Evolutionary conservation across 1,140 invertebrate species (phyloP), one percentile per base, ranked within the genome.

Genomic region (Phenacoccus solenopsis): DNA sequence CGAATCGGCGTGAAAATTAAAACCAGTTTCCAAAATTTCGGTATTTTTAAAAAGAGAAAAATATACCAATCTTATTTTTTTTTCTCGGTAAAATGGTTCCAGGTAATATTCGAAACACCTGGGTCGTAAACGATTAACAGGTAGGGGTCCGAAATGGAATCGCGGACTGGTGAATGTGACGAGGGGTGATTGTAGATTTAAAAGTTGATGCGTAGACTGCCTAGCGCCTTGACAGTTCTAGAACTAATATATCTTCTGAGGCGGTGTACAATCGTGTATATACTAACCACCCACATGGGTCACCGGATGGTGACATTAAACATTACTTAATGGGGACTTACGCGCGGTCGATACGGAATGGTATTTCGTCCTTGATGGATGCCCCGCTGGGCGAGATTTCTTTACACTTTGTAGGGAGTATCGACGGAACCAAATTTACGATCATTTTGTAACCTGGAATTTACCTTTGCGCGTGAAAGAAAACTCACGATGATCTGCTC

Each of bases 271-370:
- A 4, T 24, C 59, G 59, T 64, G 16, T 49, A 49, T n/a, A n/a
- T 59, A 64, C 5, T 27, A 64, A 27, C 59, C 59, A 64, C 59
- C 59, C 59, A 64, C 59, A 25, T 25, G 25, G 59, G 59, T 64
- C 59, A 64, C 59, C 59, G 59, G 59, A 64, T 64, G 59, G 59
- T 64, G 59, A 64, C 59, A 64, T 64, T 64, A 64, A 64, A 64
- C 59, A 64, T 64, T 64, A 64, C 59, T 64, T 64, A 64, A 64
- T 64, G 59, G 59, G 22, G 59, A 64, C 59, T 64, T 64, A 27
- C 59, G n/a, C 9, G n/a, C 59, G 59, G 9, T 64, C 20, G 59
- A 64, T 24, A 64, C 59, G 21, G 59, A 64, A 64, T 64, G 25
- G 3, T 27, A 64, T 27, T 64, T 64, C 59, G 59, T 64, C 59